Evolutionary conservation across 2,888 invertebrate species (phyloP), one percentile per base, ranked within the genome.

Genomic region (Lithosia quadra): DNA sequence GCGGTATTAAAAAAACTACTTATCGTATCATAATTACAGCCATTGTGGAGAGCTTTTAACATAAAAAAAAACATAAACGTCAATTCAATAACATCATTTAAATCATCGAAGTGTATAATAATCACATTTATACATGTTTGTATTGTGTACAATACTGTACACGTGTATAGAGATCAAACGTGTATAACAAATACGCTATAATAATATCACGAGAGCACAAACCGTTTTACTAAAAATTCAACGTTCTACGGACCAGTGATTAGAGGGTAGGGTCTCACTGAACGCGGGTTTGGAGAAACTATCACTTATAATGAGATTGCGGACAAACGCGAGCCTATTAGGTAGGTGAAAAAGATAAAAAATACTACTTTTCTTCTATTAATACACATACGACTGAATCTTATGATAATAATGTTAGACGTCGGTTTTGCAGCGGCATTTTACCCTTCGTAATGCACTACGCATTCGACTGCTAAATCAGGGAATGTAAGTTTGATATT

Each of bases 221-320:
- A 78, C 82, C 84, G 85, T 84, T 91, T 84, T 86, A 85, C 80
- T 90, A 87, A 89, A 91, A 90, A 90, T 88, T 86, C 84, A 86
- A 89, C 85, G 88, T 85, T 88, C 89, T 85, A 86, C 86, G 86
- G 82, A 73, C 78, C 85, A 82, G 75, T 87, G 83, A 75, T 65
- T 73, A 33, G 43, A 36, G 13, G 77, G 83, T 81, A 55, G 53
- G 79, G 87, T 56, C 33, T 10, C 55, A 83, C 43, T 87, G 68
- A 2, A 1, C 75, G 86, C 87, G 86, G 63, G 22, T 22, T 34
- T 9, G 18, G 1, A 18, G 24, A 10, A 34, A 18, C 21, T 18
- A 34, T 66, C n/a, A n/a, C n/a, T n/a, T n/a, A n/a, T n/a, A n/a
- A n/a, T n/a, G n/a, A n/a, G n/a, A n/a, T n/a, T n/a, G n/a, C n/a